Evolutionary conservation across 2,113 vertebrate species (phyloP).

Genomic region (Potamarius usumacintae): DNA sequence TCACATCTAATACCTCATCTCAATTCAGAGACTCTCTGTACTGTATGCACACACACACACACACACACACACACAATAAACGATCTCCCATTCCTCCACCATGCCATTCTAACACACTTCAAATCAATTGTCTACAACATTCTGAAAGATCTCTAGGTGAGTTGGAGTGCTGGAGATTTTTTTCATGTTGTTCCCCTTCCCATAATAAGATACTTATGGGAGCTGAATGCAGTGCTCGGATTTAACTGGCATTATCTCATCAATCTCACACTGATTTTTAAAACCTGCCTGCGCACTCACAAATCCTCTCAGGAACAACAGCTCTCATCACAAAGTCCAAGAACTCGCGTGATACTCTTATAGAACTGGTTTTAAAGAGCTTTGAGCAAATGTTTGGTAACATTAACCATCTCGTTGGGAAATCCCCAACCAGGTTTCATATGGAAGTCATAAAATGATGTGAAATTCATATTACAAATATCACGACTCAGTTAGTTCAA

Average conservation of each 20-base stretch:
- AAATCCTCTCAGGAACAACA: conserved; percentile 2
- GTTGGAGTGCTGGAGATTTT: conserved; percentile 38
- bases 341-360: background rate
- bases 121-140: conserved; percentile 23
- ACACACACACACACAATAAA: conserved; percentile 14
- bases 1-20: background rate
- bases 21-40: background rate
- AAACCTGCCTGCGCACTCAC: background rate
- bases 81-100: background rate
- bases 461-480: background rate
- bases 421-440: background rate
- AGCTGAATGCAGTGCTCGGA: background rate
- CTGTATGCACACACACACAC: background rate
- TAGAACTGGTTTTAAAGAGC: background rate
- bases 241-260: conserved; percentile 28
- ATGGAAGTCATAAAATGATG: background rate
- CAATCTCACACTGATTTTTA: conserved; percentile 17
- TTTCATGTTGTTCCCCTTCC: conserved; percentile 44
- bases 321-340: conserved; percentile 5
- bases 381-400: background rate
- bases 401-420: background rate
- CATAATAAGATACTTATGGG: conserved; percentile 42
- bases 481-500: background rate
- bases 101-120: conserved; percentile 4
- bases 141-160: conserved; percentile 54